A percentile compares a stretch with the other conserved stretches of the same genome.
Conservation (phyloP, 2,888 invertebrate species). For the Syrphus vitripennis region DNA sequence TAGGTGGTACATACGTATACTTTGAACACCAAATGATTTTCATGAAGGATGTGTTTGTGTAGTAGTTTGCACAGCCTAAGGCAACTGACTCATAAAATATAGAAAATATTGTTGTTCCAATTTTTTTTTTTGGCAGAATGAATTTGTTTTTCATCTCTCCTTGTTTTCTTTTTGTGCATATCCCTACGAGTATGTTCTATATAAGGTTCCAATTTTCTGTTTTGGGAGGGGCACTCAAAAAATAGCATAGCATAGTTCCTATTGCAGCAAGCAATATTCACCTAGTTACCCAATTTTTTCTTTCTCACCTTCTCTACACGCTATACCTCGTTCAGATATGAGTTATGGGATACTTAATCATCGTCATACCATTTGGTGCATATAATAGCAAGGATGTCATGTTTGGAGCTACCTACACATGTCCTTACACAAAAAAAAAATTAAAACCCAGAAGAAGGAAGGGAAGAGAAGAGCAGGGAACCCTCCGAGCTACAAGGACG, state of each 20-base stretch:
- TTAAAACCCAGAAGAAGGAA: not conserved
- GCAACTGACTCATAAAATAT: not conserved
- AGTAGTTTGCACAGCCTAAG: not conserved
- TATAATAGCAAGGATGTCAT: constrained; percentile 47
- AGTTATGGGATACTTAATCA: constrained; percentile 66
- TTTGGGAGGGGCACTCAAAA: not conserved
- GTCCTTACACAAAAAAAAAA: not conserved
- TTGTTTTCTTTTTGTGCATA: not conserved
- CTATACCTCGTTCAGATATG: constrained; percentile 8
- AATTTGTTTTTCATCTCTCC: not conserved
- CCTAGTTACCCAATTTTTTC: constrained; percentile 49
- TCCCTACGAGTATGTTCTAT: not conserved
- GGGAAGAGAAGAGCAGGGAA: not conserved
- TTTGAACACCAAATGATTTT: not conserved
- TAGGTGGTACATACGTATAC: too few species aligned
- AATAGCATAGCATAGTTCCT: not conserved
- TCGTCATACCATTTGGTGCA: constrained; percentile 66
- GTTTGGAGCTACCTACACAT: constrained; percentile 51
- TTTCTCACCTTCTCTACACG: not conserved
- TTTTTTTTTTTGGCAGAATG: constrained; percentile 9
- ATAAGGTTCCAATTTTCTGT: not conserved
- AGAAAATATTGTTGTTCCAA: constrained; percentile 1
- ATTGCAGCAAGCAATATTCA: constrained; percentile 26
- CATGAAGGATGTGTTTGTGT: not conserved
- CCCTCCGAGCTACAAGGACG: constrained; percentile 2